Evolutionary conservation across 2,888 invertebrate species (phyloP), one percentile per base, ranked within the genome.

Genomic region (Scaptomyza reducta): DNA sequence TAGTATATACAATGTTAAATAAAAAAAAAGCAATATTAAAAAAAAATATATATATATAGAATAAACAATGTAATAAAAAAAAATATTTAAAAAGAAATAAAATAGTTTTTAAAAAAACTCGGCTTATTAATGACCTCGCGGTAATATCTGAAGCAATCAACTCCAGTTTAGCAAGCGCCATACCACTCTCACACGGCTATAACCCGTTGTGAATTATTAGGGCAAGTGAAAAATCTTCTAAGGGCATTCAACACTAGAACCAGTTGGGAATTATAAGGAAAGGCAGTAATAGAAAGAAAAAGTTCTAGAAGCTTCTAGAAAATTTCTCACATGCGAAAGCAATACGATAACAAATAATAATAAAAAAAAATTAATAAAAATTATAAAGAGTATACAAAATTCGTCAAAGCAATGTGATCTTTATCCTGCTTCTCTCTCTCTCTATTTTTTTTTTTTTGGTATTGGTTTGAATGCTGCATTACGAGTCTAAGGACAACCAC

Each of bases 401-500:
- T 13, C 29, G 29, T 6, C 7, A 22, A 22, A 22, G 0, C 6
- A 1, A 47, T 3, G 4, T 3, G 11, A n/a, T 5, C 2, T 35
- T 35, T 40, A 16, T 10, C 16, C 4, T 10, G 16, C 38, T 14
- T 9, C 38, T 38, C 38, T 38, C 38, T 14, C 2, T n/a, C n/a
- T n/a, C n/a, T n/a, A n/a, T n/a, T 6, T 35, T 0, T 9, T 18
- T 10, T 33, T 63, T 51, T 59, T 66, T 65, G 60, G 77, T 72
- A 67, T 65, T 59, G 61, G 66, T 70, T 63, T 62, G 72, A 72
- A 79, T 67, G 84, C 84, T 73, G 87, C 87, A 77, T 70, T 75
- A 70, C 18, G 31, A 64, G 63, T 71, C 61, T 75, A 72, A 79
- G 74, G 71, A 77, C 83, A 84, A 83, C 84, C 88, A 86, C 88